phyloP scores from a whole-genome alignment of 1,140 invertebrate species.

The Dreissena polymorpha region DNA sequence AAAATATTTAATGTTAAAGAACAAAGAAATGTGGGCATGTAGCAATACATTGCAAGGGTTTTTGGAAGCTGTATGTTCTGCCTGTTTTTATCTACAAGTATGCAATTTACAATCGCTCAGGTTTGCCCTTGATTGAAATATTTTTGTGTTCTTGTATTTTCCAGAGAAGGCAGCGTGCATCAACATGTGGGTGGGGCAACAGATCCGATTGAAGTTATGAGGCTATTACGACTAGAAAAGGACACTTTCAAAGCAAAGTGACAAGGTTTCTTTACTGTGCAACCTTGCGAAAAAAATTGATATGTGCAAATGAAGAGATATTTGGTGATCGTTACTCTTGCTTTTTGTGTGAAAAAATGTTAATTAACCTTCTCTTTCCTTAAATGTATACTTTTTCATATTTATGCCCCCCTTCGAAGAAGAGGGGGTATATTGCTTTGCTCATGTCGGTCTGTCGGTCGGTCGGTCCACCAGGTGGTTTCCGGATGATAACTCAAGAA shows the following conservation, averaged over 20 bases:
- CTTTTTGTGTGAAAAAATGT: no score
- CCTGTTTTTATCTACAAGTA: neutral
- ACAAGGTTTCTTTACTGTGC: neutral
- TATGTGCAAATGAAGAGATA: no score
- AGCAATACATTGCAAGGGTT: neutral
- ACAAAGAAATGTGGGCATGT: neutral
- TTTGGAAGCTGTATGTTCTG: neutral
- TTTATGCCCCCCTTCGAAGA: no score
- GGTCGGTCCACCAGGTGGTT: no score
- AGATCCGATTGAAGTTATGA: neutral
- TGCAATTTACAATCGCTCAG: neutral
- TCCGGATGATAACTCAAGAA: no score
- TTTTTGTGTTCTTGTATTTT: neutral
- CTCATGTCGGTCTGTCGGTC: no score
- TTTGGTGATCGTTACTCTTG: no score
- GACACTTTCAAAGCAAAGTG: conserved; percentile 5
- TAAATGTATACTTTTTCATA: no score
- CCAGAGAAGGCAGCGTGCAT: neutral
- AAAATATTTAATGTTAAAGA: neutral
- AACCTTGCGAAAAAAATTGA: no score
- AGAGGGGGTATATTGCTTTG: no score
- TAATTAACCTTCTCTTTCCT: no score
- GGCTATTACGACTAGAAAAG: neutral
- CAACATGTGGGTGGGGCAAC: neutral
- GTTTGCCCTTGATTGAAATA: neutral